Evolutionary conservation across 2,797 vertebrate genomes (phyloP).

Genomic region (Apogon hyalosoma): DNA sequence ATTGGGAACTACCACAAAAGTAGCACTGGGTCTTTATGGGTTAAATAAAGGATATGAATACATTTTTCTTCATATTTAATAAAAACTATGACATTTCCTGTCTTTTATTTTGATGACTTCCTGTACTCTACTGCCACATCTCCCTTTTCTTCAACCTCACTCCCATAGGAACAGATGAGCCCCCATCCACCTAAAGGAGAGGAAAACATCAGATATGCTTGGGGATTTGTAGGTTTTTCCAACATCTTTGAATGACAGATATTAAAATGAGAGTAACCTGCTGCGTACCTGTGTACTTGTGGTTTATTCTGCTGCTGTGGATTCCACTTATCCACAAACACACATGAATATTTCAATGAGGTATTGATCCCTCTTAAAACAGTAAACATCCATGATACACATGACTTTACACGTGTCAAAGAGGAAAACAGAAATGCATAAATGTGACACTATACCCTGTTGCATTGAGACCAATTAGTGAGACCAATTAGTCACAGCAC

Average conservation of each 20-base stretch:
- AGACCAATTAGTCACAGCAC: too few species aligned
- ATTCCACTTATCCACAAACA: too few species aligned
- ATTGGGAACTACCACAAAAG: too few species aligned
- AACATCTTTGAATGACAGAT: constrained; percentile 3
- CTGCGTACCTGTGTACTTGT: too few species aligned
- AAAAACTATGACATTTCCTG: too few species aligned
- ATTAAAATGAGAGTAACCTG: not conserved
- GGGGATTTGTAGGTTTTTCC: constrained; percentile 3
- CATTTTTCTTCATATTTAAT: too few species aligned
- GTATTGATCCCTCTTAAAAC: not conserved
- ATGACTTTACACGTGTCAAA: not conserved
- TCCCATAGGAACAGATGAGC: constrained; percentile 71
- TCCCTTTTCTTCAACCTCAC: constrained; percentile 42
- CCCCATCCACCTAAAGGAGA: constrained; percentile 50
- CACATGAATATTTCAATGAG: too few species aligned
- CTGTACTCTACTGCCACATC: not conserved
- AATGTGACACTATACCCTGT: not conserved
- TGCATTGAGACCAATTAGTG: constrained; percentile 72
- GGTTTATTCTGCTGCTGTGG: too few species aligned
- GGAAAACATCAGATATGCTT: constrained; percentile 1
- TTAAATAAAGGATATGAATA: too few species aligned
- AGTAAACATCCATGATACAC: not conserved
- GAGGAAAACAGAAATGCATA: constrained; percentile 2
- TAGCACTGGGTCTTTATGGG: too few species aligned
- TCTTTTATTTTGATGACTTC: constrained; percentile 38